A percentile compares a stretch with the other conserved stretches of the same genome.
phyloP scores from a whole-genome alignment of 2,113 vertebrate species.

The Burhinus bistriatus region DNA sequence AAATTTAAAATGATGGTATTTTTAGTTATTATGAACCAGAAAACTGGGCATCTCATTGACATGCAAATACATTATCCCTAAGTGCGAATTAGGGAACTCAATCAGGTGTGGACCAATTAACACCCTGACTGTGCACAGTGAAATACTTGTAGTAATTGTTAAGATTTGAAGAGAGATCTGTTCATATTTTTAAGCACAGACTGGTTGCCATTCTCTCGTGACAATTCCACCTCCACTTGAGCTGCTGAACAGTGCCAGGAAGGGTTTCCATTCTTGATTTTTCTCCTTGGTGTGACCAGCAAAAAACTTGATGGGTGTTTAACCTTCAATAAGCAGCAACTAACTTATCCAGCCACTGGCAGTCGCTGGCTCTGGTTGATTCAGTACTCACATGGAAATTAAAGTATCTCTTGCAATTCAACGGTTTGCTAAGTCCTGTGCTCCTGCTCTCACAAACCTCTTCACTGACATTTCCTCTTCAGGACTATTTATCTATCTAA shows the following conservation, averaged over 20 bases:
- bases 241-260: background rate
- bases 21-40: background rate
- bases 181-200: background rate
- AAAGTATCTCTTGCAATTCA: background rate
- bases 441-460: background rate
- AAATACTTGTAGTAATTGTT: background rate
- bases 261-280: background rate
- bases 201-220: background rate
- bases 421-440: background rate
- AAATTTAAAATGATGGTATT: background rate
- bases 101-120: background rate
- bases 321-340: background rate
- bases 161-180: background rate
- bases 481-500: background rate
- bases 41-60: background rate
- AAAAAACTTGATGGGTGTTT: background rate
- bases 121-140: background rate
- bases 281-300: background rate
- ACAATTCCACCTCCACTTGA: background rate
- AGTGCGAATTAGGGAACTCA: background rate
- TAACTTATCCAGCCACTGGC: background rate
- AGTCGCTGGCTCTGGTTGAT: background rate
- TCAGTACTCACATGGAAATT: background rate
- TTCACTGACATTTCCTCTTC: conserved; percentile 3
- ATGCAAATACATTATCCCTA: background rate